phyloP scores from a whole-genome alignment of 2,888 invertebrate genomes.

The Lycaena phlaeas region DNA sequence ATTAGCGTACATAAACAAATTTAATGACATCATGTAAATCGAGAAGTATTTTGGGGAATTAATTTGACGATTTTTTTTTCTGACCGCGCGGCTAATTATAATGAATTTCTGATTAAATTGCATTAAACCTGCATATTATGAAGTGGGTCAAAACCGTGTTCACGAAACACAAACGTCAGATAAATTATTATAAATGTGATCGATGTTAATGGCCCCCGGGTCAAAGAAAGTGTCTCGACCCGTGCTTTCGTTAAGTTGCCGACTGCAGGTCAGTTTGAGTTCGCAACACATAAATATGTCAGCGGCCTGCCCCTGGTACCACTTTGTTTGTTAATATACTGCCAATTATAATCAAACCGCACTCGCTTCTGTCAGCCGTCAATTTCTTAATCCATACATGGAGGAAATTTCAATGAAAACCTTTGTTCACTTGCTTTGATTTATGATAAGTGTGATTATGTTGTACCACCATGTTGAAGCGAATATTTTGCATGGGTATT shows the following conservation, averaged over 20 bases:
- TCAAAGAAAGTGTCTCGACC: conserved; percentile 68
- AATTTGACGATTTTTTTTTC: not conserved
- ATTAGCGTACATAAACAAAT: too few species aligned
- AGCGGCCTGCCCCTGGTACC: conserved; percentile 53
- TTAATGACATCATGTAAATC: too few species aligned
- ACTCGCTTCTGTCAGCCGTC: conserved; percentile 45
- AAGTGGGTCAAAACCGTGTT: conserved; percentile 11
- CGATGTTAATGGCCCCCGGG: conserved; percentile 58
- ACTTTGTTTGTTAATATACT: conserved; percentile 66
- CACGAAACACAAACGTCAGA: conserved; percentile 65
- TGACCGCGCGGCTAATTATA: not conserved
- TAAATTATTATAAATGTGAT: conserved; percentile 69
- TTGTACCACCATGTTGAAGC: too few species aligned
- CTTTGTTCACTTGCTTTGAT: conserved; percentile 14
- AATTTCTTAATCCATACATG: conserved; percentile 56
- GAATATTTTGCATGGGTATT: too few species aligned
- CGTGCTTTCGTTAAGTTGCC: conserved; percentile 62
- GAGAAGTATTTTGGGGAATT: too few species aligned
- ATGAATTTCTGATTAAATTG: conserved; percentile 2
- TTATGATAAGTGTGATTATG: not conserved
- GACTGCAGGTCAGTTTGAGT: conserved; percentile 54
- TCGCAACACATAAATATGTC: conserved; percentile 62
- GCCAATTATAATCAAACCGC: conserved; percentile 52
- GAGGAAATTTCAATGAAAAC: conserved; percentile 34
- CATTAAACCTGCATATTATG: conserved; percentile 1